These are phyloP conservation scores for Hybos culiciformis DNA, from an alignment of 2,888 invertebrate genomes.

Conservation along the genomic window DNA sequence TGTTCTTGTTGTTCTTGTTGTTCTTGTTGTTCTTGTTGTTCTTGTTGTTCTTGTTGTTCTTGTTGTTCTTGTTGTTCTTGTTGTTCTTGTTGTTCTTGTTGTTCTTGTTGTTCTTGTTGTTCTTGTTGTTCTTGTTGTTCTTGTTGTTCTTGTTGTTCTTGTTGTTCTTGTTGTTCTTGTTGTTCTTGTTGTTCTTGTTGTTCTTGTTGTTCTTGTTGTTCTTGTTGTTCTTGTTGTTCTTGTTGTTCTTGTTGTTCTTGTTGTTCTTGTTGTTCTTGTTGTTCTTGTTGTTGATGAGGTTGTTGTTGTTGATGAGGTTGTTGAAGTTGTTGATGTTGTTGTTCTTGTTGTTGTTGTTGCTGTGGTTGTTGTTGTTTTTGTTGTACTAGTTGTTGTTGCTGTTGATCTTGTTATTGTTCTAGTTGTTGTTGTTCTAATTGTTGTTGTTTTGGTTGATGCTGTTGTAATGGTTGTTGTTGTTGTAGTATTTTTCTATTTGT, in stretches of 20 bases:
- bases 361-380: no score
- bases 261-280: background rate
- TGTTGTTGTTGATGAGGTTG: no score
- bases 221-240: constrained; percentile 4
- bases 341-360: no score
- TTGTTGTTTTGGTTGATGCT: constrained; percentile 7
- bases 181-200: constrained; percentile 14
- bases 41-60: background rate
- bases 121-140: constrained; percentile 1
- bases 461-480: constrained; percentile 1
- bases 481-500: background rate
- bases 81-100: constrained; percentile 10
- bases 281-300: background rate
- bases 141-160: constrained; percentile 9
- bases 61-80: constrained; percentile 6
- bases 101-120: constrained; percentile 17
- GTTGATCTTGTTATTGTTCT: constrained; percentile 5
- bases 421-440: constrained; percentile 8
- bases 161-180: constrained; percentile 10
- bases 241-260: constrained; percentile 6
- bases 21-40: background rate
- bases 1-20: background rate
- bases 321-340: background rate
- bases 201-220: constrained; percentile 13
- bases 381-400: background rate